Percentiles rank a stretch among this genome's conserved stretches.
phyloP scores from a whole-genome alignment of 2,888 invertebrate genomes.

The Ashinkailepas kermadecensis region DNA sequence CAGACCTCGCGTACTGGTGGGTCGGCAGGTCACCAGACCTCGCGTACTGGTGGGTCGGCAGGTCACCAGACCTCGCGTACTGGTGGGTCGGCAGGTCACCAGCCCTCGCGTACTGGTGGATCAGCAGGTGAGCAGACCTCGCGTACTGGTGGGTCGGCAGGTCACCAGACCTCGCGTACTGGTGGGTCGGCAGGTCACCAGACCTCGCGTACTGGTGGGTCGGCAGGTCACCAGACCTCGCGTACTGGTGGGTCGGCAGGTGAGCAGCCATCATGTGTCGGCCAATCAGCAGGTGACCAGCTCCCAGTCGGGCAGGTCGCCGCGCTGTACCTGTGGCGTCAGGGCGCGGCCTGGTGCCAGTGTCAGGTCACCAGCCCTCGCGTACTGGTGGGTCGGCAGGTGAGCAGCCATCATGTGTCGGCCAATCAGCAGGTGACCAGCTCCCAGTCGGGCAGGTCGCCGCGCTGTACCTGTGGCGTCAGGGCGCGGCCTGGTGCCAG shows the following conservation, averaged over 20 bases:
- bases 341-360: too few relatives aligned
- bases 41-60: too few relatives aligned
- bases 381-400: constrained; percentile 37
- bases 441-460: background rate
- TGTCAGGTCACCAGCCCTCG: too few relatives aligned
- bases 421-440: background rate
- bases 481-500: too few relatives aligned
- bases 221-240: background rate
- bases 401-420: too few relatives aligned
- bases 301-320: background rate
- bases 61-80: too few relatives aligned
- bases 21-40: too few relatives aligned
- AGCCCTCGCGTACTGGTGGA: constrained; percentile 37
- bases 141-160: background rate
- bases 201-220: constrained; percentile 38
- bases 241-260: constrained; percentile 37
- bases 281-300: background rate
- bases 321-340: background rate
- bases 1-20: too few relatives aligned
- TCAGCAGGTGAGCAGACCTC: background rate
- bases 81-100: too few relatives aligned
- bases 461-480: background rate
- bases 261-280: too few relatives aligned
- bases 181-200: too few relatives aligned
- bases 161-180: background rate